Conservation (phyloP, 2,113 vertebrate genomes). For the Collichthys lucidus region DNA sequence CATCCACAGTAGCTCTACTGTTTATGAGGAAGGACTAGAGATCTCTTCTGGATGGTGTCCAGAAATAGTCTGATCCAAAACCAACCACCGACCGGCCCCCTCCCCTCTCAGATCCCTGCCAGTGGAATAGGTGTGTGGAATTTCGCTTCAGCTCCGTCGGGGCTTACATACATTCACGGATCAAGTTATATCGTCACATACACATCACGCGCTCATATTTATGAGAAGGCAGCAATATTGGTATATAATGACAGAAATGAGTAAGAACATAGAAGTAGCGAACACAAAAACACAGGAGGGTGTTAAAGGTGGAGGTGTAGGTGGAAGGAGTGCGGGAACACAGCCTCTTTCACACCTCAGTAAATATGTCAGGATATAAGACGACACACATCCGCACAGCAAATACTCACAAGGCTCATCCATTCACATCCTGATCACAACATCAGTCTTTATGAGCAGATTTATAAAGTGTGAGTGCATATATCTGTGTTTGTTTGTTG, state of each 20-base stretch:
- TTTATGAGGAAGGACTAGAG: constrained; percentile 18
- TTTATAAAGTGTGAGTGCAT: neutral
- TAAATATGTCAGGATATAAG: constrained; percentile 19
- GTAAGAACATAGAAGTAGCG: neutral
- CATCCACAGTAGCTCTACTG: constrained; percentile 39
- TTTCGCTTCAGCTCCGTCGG: constrained; percentile 12
- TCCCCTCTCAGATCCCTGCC: constrained; percentile 3
- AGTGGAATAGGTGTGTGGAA: constrained; percentile 29
- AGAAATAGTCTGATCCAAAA: constrained; percentile 40
- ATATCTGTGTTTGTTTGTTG: neutral
- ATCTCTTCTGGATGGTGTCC: constrained; percentile 35
- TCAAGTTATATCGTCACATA: neutral
- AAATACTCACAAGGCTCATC: neutral
- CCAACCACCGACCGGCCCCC: constrained; percentile 1
- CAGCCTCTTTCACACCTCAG: constrained; percentile 45
- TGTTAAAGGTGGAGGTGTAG: constrained; percentile 12
- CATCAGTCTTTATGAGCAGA: neutral
- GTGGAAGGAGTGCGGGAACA: constrained; percentile 17
- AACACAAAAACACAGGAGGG: neutral
- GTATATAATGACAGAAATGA: neutral
- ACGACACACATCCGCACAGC: neutral
- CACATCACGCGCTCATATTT: constrained; percentile 2
- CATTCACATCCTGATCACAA: constrained; percentile 10
- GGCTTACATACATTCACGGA: neutral
- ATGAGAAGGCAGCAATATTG: constrained; percentile 1